Percentiles rank a stretch among this genome's conserved stretches.
Evolutionary conservation across 2,113 vertebrate species (phyloP).

Genomic region (Lathamus discolor): DNA sequence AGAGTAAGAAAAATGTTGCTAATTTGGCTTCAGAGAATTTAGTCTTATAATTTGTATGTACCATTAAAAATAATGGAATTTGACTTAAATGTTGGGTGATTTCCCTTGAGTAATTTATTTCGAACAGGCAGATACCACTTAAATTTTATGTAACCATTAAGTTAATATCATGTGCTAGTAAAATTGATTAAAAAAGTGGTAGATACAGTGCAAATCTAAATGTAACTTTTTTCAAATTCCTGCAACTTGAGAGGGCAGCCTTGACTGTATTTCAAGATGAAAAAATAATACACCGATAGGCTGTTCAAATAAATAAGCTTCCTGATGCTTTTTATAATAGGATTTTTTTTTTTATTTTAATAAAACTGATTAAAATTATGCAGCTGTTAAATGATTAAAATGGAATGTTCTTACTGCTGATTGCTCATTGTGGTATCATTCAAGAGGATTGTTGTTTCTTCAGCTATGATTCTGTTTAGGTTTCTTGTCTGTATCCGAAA

Average conservation of each 20-base stretch:
- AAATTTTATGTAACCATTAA: background rate
- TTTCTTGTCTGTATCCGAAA: background rate
- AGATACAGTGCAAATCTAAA: background rate
- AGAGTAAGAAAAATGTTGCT: background rate
- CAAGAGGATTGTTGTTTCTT: background rate
- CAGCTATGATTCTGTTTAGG: background rate
- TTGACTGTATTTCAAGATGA: background rate
- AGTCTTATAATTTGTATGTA: background rate
- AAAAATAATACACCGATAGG: background rate
- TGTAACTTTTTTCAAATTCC: background rate
- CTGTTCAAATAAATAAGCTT: background rate
- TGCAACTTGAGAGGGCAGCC: background rate
- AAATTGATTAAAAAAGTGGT: background rate
- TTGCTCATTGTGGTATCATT: background rate
- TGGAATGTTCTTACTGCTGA: background rate
- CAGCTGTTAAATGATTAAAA: background rate
- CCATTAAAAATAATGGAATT: background rate
- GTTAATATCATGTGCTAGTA: background rate
- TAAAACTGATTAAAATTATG: background rate
- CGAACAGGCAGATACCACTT: background rate
- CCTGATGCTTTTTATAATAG: background rate
- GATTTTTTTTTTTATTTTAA: background rate
- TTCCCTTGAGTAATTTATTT: background rate
- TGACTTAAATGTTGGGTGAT: background rate
- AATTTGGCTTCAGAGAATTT: background rate